phyloP scores from a whole-genome alignment of 2,888 invertebrate species.

The Philereme transversata region DNA sequence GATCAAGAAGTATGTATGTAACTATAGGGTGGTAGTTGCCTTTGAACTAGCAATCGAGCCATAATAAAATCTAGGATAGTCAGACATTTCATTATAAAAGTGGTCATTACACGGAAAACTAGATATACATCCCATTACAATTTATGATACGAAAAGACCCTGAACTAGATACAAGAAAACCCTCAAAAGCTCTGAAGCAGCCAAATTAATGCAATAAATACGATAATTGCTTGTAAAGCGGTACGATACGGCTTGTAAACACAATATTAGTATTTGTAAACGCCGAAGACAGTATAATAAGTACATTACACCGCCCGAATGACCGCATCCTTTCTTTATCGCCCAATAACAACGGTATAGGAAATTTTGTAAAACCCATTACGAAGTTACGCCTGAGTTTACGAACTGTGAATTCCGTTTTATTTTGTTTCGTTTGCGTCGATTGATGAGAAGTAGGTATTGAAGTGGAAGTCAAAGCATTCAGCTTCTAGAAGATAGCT shows the following conservation, averaged over 20 bases:
- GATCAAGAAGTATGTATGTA: too few species aligned
- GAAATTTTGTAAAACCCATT: slow-evolving; percentile 65
- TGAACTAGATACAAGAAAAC: slow-evolving; percentile 16
- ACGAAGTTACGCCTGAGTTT: slow-evolving; percentile 55
- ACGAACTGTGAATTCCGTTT: slow-evolving; percentile 61
- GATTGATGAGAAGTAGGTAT: slow-evolving; percentile 22
- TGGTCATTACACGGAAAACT: slow-evolving; percentile 5
- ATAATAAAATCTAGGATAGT: too few species aligned
- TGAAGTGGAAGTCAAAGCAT: slow-evolving; percentile 1
- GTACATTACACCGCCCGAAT: slow-evolving; percentile 61
- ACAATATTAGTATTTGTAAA: slow-evolving; percentile 52
- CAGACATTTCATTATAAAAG: background rate
- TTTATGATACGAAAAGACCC: slow-evolving; percentile 14
- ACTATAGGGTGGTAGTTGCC: too few species aligned
- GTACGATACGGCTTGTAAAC: slow-evolving; percentile 46
- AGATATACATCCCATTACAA: slow-evolving; percentile 19
- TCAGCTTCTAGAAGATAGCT: background rate
- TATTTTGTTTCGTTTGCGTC: slow-evolving; percentile 36
- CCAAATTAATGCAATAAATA: slow-evolving; percentile 61
- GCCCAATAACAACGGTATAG: slow-evolving; percentile 57
- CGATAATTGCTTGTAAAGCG: slow-evolving; percentile 62
- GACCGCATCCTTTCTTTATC: slow-evolving; percentile 62
- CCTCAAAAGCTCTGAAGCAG: slow-evolving; percentile 44
- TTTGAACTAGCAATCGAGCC: too few species aligned
- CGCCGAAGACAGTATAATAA: slow-evolving; percentile 63